Evolutionary conservation across 2,113 vertebrate genomes (phyloP), one percentile per base, ranked within the genome.

Genomic region (Oncorhynchus gorbuscha): DNA sequence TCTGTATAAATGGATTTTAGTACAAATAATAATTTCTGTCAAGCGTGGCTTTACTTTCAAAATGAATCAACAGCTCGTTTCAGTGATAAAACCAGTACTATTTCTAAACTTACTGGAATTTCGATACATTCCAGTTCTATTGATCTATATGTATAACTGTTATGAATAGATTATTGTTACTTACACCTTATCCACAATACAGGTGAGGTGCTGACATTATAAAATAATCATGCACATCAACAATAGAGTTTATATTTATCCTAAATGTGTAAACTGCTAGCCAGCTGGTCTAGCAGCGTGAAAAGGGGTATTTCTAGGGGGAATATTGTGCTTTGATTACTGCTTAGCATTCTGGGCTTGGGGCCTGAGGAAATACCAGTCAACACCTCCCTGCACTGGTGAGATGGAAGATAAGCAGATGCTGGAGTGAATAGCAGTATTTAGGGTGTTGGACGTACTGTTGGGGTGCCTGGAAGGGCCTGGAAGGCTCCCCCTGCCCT

Each of bases 21-120:
- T 85, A 85, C 83, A 87, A 85, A 85, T 87, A 89, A 89, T 91
- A 86, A 91, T 91, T 58, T 87, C 83, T 85, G 86, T 86, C 79
- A 88, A 74, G 79, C 77, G 35, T 9, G 0, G 76, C 75, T 77
- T 69, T 71, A 45, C 79, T 87, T 81, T 84, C 71, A 84, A 83
- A 80, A 77, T 32, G 9, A 87, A 82, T 77, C 83, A 87, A 87
- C 79, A 83, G 16, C 30, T 32, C 14, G 14, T 32, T 32, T 28
- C 28, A 67, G 26, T 28, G 26, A 67, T 67, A 12, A 11, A 45
- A 45, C 2, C 8, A 45, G 9, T 11, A 45, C 39, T 45, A 45
- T 45, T 45, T 45, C 39, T 45, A 45, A 0, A 11, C 39, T 45
- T 39, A 8, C 35, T 39, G 35, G 35, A 8, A 45, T 45, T 45